Evolutionary conservation across 2,113 vertebrate genomes (phyloP).

Genomic region (Periophthalmus modestus): DNA sequence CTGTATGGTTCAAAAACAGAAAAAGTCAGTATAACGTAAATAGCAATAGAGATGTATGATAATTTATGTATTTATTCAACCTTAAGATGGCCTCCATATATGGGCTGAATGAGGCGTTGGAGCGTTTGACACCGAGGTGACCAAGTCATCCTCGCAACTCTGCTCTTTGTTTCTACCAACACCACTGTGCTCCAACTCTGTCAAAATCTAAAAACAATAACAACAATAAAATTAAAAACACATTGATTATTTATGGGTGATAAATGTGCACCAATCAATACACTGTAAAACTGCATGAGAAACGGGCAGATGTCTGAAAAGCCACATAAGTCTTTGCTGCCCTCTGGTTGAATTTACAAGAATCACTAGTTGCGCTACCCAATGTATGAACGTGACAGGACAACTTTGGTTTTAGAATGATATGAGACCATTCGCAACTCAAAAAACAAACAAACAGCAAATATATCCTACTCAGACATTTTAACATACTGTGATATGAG

Average conservation of each 20-base stretch:
- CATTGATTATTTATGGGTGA: background rate
- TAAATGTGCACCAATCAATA: background rate
- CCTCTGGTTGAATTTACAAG: slow-evolving; percentile 32
- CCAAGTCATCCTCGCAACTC: slow-evolving; percentile 97
- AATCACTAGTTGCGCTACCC: background rate
- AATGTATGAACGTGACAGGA: background rate
- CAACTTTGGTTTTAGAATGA: background rate
- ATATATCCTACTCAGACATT: background rate
- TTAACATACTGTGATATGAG: background rate
- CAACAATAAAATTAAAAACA: slow-evolving; percentile 10
- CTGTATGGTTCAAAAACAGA: slow-evolving; percentile 62
- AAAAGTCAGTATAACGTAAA: background rate
- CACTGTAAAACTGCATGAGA: background rate
- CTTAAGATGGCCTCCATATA: slow-evolving; percentile 99
- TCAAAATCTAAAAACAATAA: slow-evolving; percentile 88
- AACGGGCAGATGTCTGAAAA: background rate
- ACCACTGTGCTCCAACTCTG: slow-evolving; percentile 95
- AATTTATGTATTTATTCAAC: slow-evolving; percentile 61
- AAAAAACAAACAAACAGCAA: background rate
- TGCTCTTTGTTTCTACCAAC: slow-evolving; percentile 98
- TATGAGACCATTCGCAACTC: background rate
- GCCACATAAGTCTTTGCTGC: slow-evolving; percentile 39
- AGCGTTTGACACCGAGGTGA: slow-evolving; percentile 94
- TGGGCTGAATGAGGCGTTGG: slow-evolving; percentile 94
- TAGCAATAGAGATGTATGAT: background rate